Percentiles rank a stretch among this genome's conserved stretches.
Evolutionary conservation across 2,797 vertebrate genomes (phyloP).

Genomic region (Psittacula derbiana): DNA sequence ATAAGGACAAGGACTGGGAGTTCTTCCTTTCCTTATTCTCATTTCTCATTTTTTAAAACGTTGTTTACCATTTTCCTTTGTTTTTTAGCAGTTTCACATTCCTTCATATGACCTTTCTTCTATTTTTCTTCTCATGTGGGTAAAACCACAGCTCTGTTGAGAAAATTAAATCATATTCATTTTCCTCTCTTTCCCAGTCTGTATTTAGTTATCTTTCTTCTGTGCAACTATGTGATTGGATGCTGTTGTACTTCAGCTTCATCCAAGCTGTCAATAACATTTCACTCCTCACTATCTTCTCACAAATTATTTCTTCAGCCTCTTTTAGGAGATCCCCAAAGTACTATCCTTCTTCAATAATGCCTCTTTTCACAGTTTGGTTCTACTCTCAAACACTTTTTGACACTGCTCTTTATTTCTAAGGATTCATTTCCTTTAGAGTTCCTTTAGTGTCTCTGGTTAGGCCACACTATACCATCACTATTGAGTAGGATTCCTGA

Average conservation of each 20-base stretch:
- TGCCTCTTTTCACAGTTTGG: not conserved
- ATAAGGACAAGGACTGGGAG: not conserved
- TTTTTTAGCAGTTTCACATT: constrained; percentile 22
- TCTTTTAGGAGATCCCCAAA: not conserved
- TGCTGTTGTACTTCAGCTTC: not conserved
- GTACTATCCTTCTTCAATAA: not conserved
- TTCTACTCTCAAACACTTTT: not conserved
- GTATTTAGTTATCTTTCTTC: not conserved
- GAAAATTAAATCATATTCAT: not conserved
- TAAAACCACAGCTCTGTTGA: not conserved
- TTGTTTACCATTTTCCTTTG: constrained; percentile 18
- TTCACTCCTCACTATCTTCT: not conserved
- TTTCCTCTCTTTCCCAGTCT: not conserved
- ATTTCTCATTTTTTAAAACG: constrained; percentile 17
- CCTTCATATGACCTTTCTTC: constrained; percentile 24
- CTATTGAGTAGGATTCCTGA: not conserved
- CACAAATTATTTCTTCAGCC: not conserved
- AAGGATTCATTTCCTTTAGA: not conserved
- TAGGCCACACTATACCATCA: not conserved
- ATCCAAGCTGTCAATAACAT: not conserved
- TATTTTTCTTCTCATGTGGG: not conserved
- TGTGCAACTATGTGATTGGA: not conserved
- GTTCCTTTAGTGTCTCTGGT: not conserved
- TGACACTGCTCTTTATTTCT: not conserved
- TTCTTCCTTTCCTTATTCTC: not conserved